A percentile compares a stretch with the other conserved stretches of the same genome.
Evolutionary conservation across 2,888 invertebrate species (phyloP).

Genomic region (Leucania comma): DNA sequence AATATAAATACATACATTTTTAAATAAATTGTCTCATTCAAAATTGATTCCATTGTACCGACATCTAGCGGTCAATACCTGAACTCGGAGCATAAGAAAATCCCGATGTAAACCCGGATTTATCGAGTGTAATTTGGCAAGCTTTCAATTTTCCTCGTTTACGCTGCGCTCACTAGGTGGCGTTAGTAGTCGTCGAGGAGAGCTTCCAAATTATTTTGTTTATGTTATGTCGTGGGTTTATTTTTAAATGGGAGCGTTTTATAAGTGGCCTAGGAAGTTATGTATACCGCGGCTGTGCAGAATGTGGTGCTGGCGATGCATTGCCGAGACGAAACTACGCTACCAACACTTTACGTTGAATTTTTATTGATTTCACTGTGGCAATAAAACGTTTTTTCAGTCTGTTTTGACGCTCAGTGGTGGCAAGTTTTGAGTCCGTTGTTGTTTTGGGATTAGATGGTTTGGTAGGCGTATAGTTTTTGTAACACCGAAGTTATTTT

Average conservation of each 20-base stretch:
- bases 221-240: constrained; percentile 82
- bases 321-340: constrained; percentile 73
- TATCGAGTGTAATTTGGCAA: constrained; percentile 67
- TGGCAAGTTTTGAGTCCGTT: constrained; percentile 68
- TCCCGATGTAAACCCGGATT: constrained; percentile 56
- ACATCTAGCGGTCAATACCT: constrained; percentile 63
- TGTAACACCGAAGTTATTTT: constrained; percentile 39
- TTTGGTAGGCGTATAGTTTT: constrained; percentile 41
- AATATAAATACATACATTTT: constrained; percentile 30
- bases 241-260: constrained; percentile 87
- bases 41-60: constrained; percentile 41
- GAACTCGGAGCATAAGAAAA: constrained; percentile 51
- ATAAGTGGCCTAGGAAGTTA: constrained; percentile 88
- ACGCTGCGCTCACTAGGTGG: constrained; percentile 74
- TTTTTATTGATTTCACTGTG: constrained; percentile 69
- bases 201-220: constrained; percentile 74
- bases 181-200: constrained; percentile 66
- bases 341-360: constrained; percentile 65
- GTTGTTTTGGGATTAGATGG: constrained; percentile 56
- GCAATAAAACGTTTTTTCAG: constrained; percentile 69
- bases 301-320: constrained; percentile 73
- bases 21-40: constrained; percentile 17
- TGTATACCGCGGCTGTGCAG: constrained; percentile 76
- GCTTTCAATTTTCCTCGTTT: constrained; percentile 74
- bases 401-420: constrained; percentile 64